phyloP scores from a whole-genome alignment of 1,140 invertebrate species.

The Brachionus calyciflorus region DNA sequence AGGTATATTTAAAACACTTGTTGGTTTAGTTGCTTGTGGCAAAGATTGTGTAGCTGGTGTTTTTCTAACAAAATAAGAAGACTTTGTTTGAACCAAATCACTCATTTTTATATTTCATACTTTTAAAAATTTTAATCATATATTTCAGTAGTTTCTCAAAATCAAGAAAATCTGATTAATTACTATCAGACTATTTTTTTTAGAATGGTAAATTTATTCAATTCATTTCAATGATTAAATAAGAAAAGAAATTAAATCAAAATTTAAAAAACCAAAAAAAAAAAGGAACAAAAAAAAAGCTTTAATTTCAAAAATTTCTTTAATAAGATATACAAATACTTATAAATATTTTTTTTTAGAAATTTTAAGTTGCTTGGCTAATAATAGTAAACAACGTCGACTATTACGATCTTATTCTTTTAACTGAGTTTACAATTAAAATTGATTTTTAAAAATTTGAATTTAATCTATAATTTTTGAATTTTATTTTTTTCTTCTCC shows the following conservation, averaged over 20 bases:
- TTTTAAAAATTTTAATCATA: background rate
- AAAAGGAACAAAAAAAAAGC: background rate
- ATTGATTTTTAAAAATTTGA: constrained; percentile 20
- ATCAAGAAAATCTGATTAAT: constrained; percentile 14
- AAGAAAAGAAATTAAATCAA: background rate
- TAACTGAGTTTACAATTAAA: constrained; percentile 26
- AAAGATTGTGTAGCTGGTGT: background rate
- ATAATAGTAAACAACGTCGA: background rate
- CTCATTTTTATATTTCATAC: background rate
- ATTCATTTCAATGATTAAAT: constrained; percentile 6
- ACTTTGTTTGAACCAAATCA: constrained; percentile 3
- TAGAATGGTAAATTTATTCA: constrained; percentile 16
- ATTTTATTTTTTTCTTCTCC: too few relatives aligned
- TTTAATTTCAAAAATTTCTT: constrained; percentile 23
- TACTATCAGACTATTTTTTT: constrained; percentile 10
- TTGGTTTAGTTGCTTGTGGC: background rate
- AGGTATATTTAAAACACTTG: constrained; percentile 3
- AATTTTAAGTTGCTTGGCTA: constrained; percentile 5
- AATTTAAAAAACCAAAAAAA: background rate
- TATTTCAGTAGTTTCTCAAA: too few relatives aligned
- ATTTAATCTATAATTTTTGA: too few relatives aligned
- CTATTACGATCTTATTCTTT: too few relatives aligned
- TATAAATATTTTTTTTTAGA: constrained; percentile 23
- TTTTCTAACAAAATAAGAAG: constrained; percentile 44
- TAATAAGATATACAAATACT: constrained; percentile 12